Percentiles rank a stretch among this genome's conserved stretches.
phyloP scores from a whole-genome alignment of 2,113 vertebrate genomes.

The Macquaria australasica region DNA sequence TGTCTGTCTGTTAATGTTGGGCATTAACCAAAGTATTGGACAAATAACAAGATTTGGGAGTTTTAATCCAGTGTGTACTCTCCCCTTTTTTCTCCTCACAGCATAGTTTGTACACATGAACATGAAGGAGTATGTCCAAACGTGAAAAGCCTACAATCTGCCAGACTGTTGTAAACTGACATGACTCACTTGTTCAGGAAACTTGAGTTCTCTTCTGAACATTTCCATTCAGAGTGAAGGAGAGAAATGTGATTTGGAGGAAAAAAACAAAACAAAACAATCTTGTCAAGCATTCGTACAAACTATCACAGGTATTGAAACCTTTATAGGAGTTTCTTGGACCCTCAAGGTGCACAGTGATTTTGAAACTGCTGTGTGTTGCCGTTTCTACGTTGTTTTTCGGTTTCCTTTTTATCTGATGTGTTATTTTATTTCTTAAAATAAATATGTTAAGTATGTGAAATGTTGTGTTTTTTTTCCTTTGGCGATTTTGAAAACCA shows the following conservation, averaged over 20 bases:
- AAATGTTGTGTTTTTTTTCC: too few species aligned
- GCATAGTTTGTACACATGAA: neutral
- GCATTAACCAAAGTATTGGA: too few species aligned
- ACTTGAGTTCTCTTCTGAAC: neutral
- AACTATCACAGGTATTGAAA: constrained; percentile 4
- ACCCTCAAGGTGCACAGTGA: too few species aligned
- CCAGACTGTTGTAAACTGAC: neutral
- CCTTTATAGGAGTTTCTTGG: too few species aligned
- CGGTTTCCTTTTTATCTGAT: too few species aligned
- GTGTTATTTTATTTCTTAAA: too few species aligned
- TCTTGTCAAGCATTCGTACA: constrained; percentile 3
- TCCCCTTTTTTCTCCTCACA: too few species aligned
- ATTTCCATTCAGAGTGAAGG: neutral
- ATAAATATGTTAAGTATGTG: too few species aligned
- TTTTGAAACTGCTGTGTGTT: too few species aligned
- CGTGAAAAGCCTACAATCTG: neutral
- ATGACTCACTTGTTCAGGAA: neutral
- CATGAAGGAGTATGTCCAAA: neutral
- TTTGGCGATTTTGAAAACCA: too few species aligned
- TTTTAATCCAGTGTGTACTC: neutral
- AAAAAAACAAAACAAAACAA: neutral
- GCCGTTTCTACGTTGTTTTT: too few species aligned
- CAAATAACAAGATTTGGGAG: neutral
- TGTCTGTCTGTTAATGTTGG: neutral
- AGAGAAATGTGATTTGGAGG: neutral